Evolutionary conservation across 2,888 invertebrate genomes (phyloP), one percentile per base, ranked within the genome.

Genomic region (Mactromeris polynyma): DNA sequence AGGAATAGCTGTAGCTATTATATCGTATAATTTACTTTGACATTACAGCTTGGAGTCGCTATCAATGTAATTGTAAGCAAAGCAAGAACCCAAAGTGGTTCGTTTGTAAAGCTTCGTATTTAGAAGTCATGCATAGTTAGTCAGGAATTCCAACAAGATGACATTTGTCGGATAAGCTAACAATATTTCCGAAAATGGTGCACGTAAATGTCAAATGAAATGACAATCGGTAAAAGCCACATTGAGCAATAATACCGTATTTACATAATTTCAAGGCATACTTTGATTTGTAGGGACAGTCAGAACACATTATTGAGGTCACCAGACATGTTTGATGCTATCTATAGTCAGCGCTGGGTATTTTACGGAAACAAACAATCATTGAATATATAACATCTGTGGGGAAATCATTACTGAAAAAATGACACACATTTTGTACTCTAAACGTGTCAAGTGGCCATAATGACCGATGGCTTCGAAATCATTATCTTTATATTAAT

Each of bases 131-230:
- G 36, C 6, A 36, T 73, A 73, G 36, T 73, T 36, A 36, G 73
- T 11, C 31, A 19, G 73, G 33, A 73, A 73, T 73, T 73, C 26
- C 73, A 73, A 2, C 4, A 36, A 33, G 36, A 73, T 33, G 33
- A 19, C 73, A 73, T 73, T 19, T 33, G 36, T 33, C 19, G 33
- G 36, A 17, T 73, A 73, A 73, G 33, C 73, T 33, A 17, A 26
- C 19, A 17, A 36, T 73, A 73, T 36, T 73, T 33, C 36, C 26
- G 19, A 36, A 73, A 73, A 33, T 33, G 19, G 19, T 73, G 73
- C 73, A 33, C 73, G 31, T 36, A 73, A 73, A 73, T 73, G 73
- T 73, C 73, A 36, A 36, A 73, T 73, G 14, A 73, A 73, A 73
- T 73, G 19, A 73, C 73, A 73, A 33, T 11, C 36, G 33, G 73